Conservation (phyloP, 2,113 vertebrate genomes). For the Notechis scutatus region DNA sequence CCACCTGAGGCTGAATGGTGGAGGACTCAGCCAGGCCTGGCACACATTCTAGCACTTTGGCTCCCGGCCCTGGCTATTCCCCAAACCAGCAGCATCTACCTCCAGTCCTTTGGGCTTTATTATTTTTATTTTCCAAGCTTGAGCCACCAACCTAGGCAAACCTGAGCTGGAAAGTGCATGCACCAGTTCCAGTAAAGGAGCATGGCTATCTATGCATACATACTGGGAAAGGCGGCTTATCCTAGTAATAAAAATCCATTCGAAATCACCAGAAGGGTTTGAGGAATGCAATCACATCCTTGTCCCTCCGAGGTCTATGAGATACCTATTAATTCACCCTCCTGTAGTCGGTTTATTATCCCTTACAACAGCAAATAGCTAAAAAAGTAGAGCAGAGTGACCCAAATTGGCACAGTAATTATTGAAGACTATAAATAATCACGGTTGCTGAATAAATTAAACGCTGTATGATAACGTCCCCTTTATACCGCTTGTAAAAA, state of each 20-base stretch:
- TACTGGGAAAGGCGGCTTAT: background rate
- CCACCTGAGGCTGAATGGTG: background rate
- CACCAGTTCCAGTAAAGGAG: background rate
- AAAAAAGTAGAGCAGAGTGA: constrained; percentile 44
- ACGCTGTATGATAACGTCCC: background rate
- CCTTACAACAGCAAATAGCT: constrained; percentile 32
- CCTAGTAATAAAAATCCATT: background rate
- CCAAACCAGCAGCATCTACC: background rate
- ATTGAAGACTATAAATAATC: constrained; percentile 55
- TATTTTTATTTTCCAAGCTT: background rate
- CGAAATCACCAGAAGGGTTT: background rate
- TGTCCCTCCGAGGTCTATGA: constrained; percentile 36
- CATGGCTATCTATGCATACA: background rate
- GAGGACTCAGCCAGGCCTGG: background rate
- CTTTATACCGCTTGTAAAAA: constrained; percentile 33
- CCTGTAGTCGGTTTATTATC: constrained; percentile 48
- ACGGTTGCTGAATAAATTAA: constrained; percentile 45
- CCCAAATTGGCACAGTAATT: constrained; percentile 52
- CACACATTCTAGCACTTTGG: background rate
- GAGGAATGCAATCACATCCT: constrained; percentile 46
- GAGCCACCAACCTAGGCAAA: background rate
- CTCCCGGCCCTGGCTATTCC: background rate
- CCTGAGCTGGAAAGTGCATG: background rate
- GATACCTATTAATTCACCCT: constrained; percentile 54
- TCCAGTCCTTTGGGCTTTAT: background rate